Base-by-base conservation (phyloP, 2,797 vertebrate species). In the Gallinago stenura region DNA sequence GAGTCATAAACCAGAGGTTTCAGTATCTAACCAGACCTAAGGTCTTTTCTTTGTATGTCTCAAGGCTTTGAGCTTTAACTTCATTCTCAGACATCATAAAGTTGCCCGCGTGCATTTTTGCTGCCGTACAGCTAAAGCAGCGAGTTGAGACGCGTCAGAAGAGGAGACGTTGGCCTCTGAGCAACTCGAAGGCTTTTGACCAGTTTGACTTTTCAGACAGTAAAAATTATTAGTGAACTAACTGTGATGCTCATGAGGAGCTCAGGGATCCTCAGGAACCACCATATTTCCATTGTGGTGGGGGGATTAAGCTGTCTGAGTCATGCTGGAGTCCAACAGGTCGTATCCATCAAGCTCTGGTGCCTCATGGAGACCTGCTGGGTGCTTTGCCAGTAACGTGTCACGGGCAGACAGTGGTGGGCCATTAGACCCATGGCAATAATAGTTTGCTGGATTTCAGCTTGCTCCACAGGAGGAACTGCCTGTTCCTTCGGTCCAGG, bases 1-100 rank as follows among this genome's bases (percentile, higher is more conserved):
- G 82, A 90, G 83, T 93, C 94, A 85, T 76, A 87, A 91, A 75
- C 62, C 46, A 69, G 73, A 81, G 54, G 65, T 80, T 88, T 91
- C 33, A 10, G 37, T 57, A 61, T 87, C 54, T 58, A 41, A 7
- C 57, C 39, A 8, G 87, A 58, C n/a, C 21, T 89, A 5, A 33
- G 65, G 17, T 70, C 48, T 79, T 87, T 39, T 54, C 30, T 45
- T n/a, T 51, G 31, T 31, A 8, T 10, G 24, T 85, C 76, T 94
- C 72, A 87, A 87, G 66, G 61, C 39, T 84, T 95, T 46, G 19
- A 6, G 31, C 69, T 85, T 79, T 88, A 88, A 64, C 80, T 75
- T 87, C 35, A 30, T 91, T 91, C 69, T 96, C 87, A 93, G 93
- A 61, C 31, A 10, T 78, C 25, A 80, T 85, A 25, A 93, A 83